These are phyloP conservation scores for Protonibea diacanthus DNA, from an alignment of 2,797 vertebrate species.

Conservation along the genomic window DNA sequence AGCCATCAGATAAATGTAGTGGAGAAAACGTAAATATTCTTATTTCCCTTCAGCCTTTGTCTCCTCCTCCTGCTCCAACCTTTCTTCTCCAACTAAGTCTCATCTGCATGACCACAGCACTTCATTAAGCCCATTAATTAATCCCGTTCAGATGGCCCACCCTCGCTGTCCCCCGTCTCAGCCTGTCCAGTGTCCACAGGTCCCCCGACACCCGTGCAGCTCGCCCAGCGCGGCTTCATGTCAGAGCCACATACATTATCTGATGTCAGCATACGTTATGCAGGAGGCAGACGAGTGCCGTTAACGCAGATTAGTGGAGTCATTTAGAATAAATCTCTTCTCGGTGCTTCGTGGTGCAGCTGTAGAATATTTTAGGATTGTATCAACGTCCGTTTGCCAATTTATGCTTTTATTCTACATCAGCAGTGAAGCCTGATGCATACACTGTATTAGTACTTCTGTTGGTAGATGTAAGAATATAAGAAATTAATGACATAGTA, in stretches of 20 bases:
- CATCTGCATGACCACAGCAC: conserved; percentile 61
- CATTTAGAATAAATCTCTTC: conserved; percentile 17
- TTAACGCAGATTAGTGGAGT: conserved; percentile 8
- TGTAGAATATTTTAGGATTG: neutral
- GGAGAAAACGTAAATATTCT: neutral
- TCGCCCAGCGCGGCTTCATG: neutral
- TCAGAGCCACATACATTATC: neutral
- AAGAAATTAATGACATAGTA: neutral
- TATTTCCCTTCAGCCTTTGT: neutral
- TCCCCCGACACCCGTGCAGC: neutral
- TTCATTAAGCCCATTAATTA: conserved; percentile 68
- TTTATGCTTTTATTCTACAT: neutral
- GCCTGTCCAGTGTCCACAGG: conserved; percentile 21
- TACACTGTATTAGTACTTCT: neutral
- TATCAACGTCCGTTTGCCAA: too few species aligned
- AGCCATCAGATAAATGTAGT: neutral
- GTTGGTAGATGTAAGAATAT: too few species aligned
- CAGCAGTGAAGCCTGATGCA: neutral
- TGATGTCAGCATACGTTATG: conserved; percentile 24
- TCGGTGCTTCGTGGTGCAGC: conserved; percentile 8
- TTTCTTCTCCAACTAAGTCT: conserved; percentile 35
- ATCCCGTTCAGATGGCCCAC: conserved; percentile 46
- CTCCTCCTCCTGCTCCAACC: conserved; percentile 15
- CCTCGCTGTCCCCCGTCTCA: conserved; percentile 4
- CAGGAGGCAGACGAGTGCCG: conserved; percentile 20